A percentile compares a stretch with the other conserved stretches of the same genome.
Evolutionary conservation across 1,140 invertebrate genomes (phyloP).

Genomic region (Teleopsis dalmanni): DNA sequence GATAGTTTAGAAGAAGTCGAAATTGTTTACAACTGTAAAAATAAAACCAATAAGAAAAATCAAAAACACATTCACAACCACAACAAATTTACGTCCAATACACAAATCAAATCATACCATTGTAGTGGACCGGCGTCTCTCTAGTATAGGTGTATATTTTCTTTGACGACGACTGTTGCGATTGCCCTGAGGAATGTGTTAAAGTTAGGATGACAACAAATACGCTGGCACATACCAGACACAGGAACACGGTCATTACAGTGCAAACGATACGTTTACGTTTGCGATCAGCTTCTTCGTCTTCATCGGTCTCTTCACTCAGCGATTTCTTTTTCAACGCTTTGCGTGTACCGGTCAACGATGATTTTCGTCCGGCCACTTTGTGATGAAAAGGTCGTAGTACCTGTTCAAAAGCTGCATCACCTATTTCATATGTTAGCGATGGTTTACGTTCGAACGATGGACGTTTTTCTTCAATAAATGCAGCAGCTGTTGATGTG

Average conservation of each 20-base stretch:
- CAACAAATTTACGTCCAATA: background rate
- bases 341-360: constrained; percentile 28
- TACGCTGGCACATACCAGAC: constrained; percentile 57
- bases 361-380: constrained; percentile 32
- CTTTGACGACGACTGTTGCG: constrained; percentile 51
- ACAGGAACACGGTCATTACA: constrained; percentile 59
- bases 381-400: constrained; percentile 40
- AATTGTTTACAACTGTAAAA: background rate
- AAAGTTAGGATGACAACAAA: constrained; percentile 64
- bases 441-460: constrained; percentile 39
- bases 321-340: constrained; percentile 39
- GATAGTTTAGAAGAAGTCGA: background rate
- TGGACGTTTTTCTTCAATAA: constrained; percentile 40
- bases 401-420: constrained; percentile 39
- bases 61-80: background rate
- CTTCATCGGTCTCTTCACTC: constrained; percentile 42
- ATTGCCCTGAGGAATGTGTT: constrained; percentile 54
- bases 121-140: constrained; percentile 42
- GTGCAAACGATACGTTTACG: constrained; percentile 56
- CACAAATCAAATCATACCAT: constrained; percentile 24
- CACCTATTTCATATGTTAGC: constrained; percentile 34
- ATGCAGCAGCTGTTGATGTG: constrained; percentile 24
- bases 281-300: constrained; percentile 50
- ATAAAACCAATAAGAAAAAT: background rate
- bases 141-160: constrained; percentile 58